Percentiles rank a stretch among this genome's conserved stretches.
These are phyloP conservation scores for Triplophysa dalaica DNA, from an alignment of 2,113 vertebrate species.

Conservation along the genomic window DNA sequence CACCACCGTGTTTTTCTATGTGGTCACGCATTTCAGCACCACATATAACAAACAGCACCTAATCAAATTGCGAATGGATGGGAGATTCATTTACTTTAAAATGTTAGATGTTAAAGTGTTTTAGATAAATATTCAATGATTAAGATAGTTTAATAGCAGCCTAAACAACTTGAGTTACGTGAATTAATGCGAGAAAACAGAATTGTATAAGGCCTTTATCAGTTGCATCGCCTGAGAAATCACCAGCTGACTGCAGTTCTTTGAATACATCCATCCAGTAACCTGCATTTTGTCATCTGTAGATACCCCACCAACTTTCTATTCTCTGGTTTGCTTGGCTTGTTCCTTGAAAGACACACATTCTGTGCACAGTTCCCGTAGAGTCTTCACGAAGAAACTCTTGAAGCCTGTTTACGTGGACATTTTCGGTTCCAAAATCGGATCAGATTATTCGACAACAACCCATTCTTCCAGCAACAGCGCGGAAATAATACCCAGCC, in stretches of 20 bases:
- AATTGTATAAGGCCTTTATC: neutral
- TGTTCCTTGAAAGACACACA: slow-evolving; percentile 26
- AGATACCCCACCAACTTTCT: no score
- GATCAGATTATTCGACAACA: slow-evolving; percentile 17
- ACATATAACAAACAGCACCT: no score
- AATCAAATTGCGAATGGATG: no score
- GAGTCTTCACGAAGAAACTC: slow-evolving; percentile 37
- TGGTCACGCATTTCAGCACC: no score
- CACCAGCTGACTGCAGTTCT: neutral
- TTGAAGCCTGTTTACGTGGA: slow-evolving; percentile 26
- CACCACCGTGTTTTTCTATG: no score
- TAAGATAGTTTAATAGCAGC: no score
- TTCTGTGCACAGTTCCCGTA: slow-evolving; percentile 5
- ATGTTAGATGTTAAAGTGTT: no score
- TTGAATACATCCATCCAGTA: slow-evolving; percentile 42
- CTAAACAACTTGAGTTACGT: neutral
- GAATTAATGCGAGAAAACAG: no score
- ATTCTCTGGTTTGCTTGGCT: no score
- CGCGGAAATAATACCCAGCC: slow-evolving; percentile 19
- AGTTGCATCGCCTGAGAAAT: slow-evolving; percentile 9
- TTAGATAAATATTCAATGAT: no score
- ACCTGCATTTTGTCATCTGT: slow-evolving; percentile 26
- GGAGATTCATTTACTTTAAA: no score
- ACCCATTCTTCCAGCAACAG: neutral
- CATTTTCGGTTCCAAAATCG: slow-evolving; percentile 41